Evolutionary conservation across 23 tunicate genomes (phyloP), one percentile per base, ranked within the genome.

Genomic region (Phallusia fumigata): DNA sequence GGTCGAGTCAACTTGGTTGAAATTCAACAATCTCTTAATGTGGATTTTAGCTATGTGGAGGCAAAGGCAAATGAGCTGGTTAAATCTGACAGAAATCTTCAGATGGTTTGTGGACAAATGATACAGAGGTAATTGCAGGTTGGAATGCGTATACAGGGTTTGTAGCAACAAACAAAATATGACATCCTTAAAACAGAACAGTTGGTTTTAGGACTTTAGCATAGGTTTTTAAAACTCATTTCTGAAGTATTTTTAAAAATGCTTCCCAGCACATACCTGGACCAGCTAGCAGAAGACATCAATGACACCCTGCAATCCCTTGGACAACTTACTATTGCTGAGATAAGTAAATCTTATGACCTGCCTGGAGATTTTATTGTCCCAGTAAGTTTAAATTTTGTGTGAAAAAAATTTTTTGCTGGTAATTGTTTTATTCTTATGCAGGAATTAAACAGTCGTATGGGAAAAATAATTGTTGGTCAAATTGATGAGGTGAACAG

Each of bases 1-100:
- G 95, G 98, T 8, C 93, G 94, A 6, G 82, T 89, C 3, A 94
- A 94, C 65, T 31, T 89, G 52, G 88, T 94, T 53, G 98, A 94
- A 0, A 80, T 94, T 31, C 93, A 94, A 52, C 73, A 53, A 73
- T 33, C 76, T 33, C 83, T 94, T 10, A 94, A 94, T 81, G 88
- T 94, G 11, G 98, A 94, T 79, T 94, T 78, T 79, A 65, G 88
- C 21, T 82, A 84, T 36, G 72, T 94, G 45, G 98, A 94, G 64
- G 58, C 89, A 33, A 94, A 94, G 36, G 76, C 87, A 35, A 81
- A 89, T 64, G 90, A 94, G 36, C 44, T 94, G 0, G 94, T 79
- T 0, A 44, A 73, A 51, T 76, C 84, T 0, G 86, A 83, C 65
- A 85, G 82, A 32, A n/a, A 80, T 30, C 26, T 84, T 0, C 82